Percentiles rank a stretch among this genome's conserved stretches.
These are phyloP conservation scores for Tiliacea citrago DNA, from an alignment of 2,888 invertebrate genomes.

Conservation along the genomic window DNA sequence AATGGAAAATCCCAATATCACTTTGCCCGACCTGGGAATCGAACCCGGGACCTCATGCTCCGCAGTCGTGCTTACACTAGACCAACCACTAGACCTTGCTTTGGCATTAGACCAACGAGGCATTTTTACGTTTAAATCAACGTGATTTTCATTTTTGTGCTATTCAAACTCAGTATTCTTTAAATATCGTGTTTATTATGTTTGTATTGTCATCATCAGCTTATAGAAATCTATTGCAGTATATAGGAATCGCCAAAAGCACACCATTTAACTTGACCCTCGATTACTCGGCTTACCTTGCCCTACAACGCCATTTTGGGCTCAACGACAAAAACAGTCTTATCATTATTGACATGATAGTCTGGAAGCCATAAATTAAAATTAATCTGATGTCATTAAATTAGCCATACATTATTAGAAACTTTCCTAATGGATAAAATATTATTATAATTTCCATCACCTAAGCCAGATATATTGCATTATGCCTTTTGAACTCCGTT, in stretches of 20 bases:
- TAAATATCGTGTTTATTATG: background rate
- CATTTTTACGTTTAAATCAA: no score
- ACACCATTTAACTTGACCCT: background rate
- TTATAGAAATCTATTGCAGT: background rate
- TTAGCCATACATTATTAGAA: constrained; percentile 1
- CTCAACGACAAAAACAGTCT: background rate
- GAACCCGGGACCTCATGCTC: no score
- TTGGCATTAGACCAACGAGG: no score
- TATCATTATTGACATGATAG: background rate
- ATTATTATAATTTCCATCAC: constrained; percentile 12
- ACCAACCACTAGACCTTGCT: no score
- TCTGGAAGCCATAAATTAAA: background rate
- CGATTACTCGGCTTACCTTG: background rate
- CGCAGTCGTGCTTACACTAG: no score
- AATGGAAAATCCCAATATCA: no score
- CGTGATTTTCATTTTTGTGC: background rate
- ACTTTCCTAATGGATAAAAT: background rate
- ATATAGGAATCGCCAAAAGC: background rate
- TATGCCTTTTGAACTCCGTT: constrained; percentile 2
- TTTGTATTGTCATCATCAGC: background rate
- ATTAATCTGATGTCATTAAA: background rate
- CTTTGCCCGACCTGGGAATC: no score
- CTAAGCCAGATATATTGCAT: constrained; percentile 26
- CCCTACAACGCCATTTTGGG: background rate
- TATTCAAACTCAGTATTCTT: background rate